phyloP scores from a whole-genome alignment of 2,113 vertebrate species.

The Isurus oxyrinchus region DNA sequence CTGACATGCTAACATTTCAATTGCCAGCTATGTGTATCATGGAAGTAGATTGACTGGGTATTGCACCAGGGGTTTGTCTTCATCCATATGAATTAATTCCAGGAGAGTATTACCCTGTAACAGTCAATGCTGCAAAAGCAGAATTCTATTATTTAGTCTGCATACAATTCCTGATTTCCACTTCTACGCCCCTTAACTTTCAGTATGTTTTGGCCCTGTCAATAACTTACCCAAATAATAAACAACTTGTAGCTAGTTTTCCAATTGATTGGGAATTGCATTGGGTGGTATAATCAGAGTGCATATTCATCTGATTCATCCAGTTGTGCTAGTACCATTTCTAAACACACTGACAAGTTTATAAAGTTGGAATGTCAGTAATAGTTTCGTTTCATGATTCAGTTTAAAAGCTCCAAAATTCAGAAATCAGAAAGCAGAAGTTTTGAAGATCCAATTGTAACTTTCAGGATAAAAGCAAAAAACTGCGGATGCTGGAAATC shows the following conservation, averaged over 20 bases:
- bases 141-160: neutral
- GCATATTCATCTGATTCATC: neutral
- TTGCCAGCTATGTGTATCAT: too few relatives aligned
- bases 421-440: neutral
- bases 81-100: neutral
- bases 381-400: neutral
- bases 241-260: neutral
- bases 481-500: too few relatives aligned
- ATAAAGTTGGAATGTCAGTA: neutral
- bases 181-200: neutral
- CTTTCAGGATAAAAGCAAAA: too few relatives aligned
- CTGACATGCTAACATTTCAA: too few relatives aligned
- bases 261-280: neutral
- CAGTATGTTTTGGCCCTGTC: neutral
- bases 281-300: neutral
- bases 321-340: neutral
- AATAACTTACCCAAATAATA: neutral
- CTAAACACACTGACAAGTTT: neutral
- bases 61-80: too few relatives aligned
- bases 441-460: neutral
- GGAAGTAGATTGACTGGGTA: too few relatives aligned
- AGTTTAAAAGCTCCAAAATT: neutral
- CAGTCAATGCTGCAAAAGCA: neutral
- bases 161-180: neutral
- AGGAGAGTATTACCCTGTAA: neutral